Evolutionary conservation across 1,140 invertebrate genomes (phyloP), one percentile per base, ranked within the genome.

Genomic region (Heliothis subflexa): DNA sequence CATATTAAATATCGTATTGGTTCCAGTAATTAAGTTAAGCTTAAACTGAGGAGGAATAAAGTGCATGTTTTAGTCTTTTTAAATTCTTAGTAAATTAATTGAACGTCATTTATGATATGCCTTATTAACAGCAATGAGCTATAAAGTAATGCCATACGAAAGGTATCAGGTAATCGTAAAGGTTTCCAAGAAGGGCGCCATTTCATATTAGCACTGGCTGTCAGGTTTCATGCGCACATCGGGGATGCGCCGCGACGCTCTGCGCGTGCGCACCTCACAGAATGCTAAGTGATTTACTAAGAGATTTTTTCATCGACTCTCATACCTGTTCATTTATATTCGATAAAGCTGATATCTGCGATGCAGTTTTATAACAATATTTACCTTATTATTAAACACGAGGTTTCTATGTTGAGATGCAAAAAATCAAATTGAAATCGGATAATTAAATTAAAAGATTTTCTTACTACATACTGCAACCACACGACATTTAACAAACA

Each of bases 251-350:
- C 70, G 49, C 62, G 28, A 55, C 49, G 45, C 62, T 25, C 62
- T 18, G 49, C 49, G 25, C 62, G n/a, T 16, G 47, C 33, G 45
- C 66, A 78, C 79, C 61, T 78, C 66, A 73, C 66, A 54, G 79
- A 81, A 83, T 81, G 73, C 62, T 81, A 83, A 83, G 77, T 71
- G 78, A 70, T 50, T 73, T 68, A 47, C 45, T 76, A 72, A 77
- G 77, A 55, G 77, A 61, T 77, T 79, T 81, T 78, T 52, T 81
- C 21, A 57, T 78, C 70, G 54, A 7, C 14, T 50, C 33, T 5
- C 33, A 9, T 40, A 40, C 33, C 5, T 40, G 33, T 40, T 40
- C 33, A 5, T 40, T 40, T 9, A 40, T 40, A 40, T 40, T 40
- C 33, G 5, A 9, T 40, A 40, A 40, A 40, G 10, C 18, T 66